Conservation (phyloP, 1,140 invertebrate species). For the Drosophila varians region DNA sequence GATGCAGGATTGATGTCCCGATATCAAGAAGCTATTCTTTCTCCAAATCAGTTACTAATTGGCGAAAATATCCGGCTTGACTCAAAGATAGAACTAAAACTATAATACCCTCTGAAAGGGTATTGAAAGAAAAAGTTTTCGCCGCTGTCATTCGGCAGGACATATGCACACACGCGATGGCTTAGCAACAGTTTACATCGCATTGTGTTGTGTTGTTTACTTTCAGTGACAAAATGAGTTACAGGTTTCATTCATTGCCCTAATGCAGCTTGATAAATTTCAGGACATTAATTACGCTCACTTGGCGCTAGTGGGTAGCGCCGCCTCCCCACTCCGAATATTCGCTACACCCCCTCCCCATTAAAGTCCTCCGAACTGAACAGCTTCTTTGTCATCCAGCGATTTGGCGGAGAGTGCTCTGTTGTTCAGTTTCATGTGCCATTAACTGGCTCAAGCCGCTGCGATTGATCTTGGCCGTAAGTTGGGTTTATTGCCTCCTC, state of each 20-base stretch:
- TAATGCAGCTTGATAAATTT: slow-evolving; percentile 79
- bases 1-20: not conserved
- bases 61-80: too few species aligned
- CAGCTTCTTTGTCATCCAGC: slow-evolving; percentile 29
- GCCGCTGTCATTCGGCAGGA: slow-evolving; percentile 5
- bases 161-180: slow-evolving; percentile 56
- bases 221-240: slow-evolving; percentile 77
- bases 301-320: slow-evolving; percentile 11
- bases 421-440: slow-evolving; percentile 74
- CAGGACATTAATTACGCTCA: slow-evolving; percentile 74
- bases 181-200: slow-evolving; percentile 76
- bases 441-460: slow-evolving; percentile 72
- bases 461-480: slow-evolving; percentile 74
- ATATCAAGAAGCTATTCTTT: too few species aligned
- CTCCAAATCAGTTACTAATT: too few species aligned
- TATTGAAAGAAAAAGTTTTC: slow-evolving; percentile 31
- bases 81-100: too few species aligned
- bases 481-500: slow-evolving; percentile 47
- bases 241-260: slow-evolving; percentile 76
- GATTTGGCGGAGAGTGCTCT: slow-evolving; percentile 28
- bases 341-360: not conserved
- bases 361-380: slow-evolving; percentile 2
- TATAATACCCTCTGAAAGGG: too few species aligned
- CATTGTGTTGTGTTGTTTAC: slow-evolving; percentile 60
- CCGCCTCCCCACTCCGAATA: not conserved